phyloP scores from a whole-genome alignment of 2,113 vertebrate genomes.

The Myanophis thanlyinensis region DNA sequence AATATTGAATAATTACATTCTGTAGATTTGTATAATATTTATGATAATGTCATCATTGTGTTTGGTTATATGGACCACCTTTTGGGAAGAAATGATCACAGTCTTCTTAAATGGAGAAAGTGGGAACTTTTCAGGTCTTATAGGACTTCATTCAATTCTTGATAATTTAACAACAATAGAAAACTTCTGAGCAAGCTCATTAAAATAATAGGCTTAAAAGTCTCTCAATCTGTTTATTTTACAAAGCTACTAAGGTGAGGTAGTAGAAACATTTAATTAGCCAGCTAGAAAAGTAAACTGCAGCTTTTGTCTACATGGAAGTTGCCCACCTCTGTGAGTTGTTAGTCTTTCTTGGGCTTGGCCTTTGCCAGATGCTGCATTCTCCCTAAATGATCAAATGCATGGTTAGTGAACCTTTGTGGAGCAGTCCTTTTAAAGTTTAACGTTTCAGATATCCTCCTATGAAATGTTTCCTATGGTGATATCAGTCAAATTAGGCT shows the following conservation, averaged over 20 bases:
- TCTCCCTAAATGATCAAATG: neutral
- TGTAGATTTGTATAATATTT: neutral
- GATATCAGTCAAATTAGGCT: neutral
- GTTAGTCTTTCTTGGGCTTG: neutral
- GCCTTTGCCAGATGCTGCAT: neutral
- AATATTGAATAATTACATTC: neutral
- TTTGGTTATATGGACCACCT: neutral
- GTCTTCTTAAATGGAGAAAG: neutral
- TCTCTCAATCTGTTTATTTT: neutral
- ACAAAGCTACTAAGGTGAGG: neutral
- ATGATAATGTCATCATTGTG: neutral
- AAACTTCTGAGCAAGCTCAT: neutral
- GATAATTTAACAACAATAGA: neutral
- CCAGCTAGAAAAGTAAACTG: neutral
- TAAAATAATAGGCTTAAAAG: neutral
- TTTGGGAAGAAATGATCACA: neutral
- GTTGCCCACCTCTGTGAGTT: neutral
- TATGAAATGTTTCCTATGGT: neutral
- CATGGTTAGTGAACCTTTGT: neutral
- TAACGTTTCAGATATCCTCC: neutral
- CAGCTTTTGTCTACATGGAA: neutral
- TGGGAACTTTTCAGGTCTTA: neutral
- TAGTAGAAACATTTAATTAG: neutral
- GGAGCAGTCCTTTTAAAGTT: neutral
- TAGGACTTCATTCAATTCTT: neutral